Evolutionary conservation across 1,140 invertebrate genomes (phyloP), one percentile per base, ranked within the genome.

Genomic region (Nasonia giraulti): DNA sequence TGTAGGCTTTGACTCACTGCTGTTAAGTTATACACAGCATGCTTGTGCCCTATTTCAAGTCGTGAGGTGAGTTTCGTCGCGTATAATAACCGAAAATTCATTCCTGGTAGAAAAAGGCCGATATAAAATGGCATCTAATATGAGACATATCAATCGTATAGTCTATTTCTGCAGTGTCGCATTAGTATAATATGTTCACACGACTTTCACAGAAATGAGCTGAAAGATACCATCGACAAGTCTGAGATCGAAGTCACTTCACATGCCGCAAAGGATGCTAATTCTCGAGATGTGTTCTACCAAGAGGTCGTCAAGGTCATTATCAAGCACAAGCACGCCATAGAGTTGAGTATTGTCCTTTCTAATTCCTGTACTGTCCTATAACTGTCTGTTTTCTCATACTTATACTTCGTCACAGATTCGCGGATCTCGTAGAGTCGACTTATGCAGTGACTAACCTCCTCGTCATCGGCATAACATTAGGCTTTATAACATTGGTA

Each of bases 31-130:
- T 71, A 8, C 79, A 2, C 79, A 80, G n/a, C 79, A 80, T 27
- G 66, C 66, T 12, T 80, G 79, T 44, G 79, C 79, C 6, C 37
- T 80, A 4, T 80, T 69, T 27, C 20, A 80, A 71, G 47, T 80
- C 23, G 79, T 71, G 12, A 55, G 66, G 77, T 79, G 55, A 8
- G 55, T 79, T 14, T n/a, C 4, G 8, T 44, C 7, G 10, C 40
- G 6, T 44, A 44, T 44, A 37, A 37, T 27, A 27, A 27, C 27
- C 27, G 27, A 27, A 27, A 27, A 27, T 27, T 27, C 1, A 27
- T 27, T 1, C 27, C 27, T 27, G 27, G 27, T 27, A 27, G 27
- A 27, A 27, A 27, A 27, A 27, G 27, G 27, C 27, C 1, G 27
- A 27, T 27, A 27, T 2, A 27, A 27, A 27, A 27, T 27, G 27